Percentiles rank a stretch among this genome's conserved stretches.
Evolutionary conservation across 2,113 vertebrate genomes (phyloP).

Genomic region (Paratilapia polleni): DNA sequence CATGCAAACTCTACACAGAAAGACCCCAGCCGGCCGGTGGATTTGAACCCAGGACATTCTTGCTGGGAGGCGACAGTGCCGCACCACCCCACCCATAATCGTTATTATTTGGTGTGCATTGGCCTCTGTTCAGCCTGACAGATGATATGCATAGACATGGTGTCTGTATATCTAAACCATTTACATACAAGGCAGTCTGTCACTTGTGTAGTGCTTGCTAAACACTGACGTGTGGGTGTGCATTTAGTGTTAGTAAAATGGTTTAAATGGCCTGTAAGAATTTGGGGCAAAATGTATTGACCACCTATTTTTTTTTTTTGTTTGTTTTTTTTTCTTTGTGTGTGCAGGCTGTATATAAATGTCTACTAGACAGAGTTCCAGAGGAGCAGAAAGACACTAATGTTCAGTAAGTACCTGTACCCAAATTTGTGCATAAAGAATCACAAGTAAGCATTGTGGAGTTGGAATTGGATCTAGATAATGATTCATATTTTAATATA

Average conservation of each 20-base stretch:
- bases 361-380: conserved; percentile 90
- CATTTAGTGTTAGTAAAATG: background rate
- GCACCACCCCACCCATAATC: background rate
- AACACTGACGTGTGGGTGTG: background rate
- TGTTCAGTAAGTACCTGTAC: conserved; percentile 84
- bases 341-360: conserved; percentile 89
- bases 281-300: background rate
- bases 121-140: background rate
- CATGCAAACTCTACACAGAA: too few species aligned
- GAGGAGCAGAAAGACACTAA: conserved; percentile 90
- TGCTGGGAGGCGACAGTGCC: background rate
- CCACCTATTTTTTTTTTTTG: too few species aligned
- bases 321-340: conserved; percentile 18
- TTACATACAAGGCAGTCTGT: background rate
- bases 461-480: background rate
- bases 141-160: rapidly evolving
- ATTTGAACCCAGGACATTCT: background rate
- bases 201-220: background rate
- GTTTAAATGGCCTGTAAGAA: background rate
- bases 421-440: background rate
- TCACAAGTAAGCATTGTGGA: background rate
- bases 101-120: background rate
- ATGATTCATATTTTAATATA: background rate
- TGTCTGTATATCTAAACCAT: background rate
- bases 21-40: background rate